Percentiles rank a stretch among this genome's conserved stretches.
Conservation (phyloP, 2,888 invertebrate species). For the Scaptomyza cyrtandrae region DNA sequence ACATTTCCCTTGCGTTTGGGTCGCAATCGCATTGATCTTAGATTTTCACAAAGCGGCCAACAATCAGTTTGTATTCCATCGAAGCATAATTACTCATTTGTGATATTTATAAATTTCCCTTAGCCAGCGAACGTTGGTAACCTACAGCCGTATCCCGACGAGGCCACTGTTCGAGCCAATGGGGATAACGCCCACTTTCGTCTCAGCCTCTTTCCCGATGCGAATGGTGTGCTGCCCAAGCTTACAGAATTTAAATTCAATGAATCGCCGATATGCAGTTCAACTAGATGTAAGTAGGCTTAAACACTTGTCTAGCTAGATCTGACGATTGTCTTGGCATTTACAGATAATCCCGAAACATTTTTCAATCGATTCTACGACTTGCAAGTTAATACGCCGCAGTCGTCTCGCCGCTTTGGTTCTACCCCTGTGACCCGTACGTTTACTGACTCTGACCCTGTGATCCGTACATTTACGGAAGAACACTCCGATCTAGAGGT, state of each 20-base stretch:
- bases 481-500: constrained; percentile 26
- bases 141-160: constrained; percentile 57
- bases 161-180: constrained; percentile 10
- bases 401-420: not conserved
- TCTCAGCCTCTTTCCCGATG: constrained; percentile 40
- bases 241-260: constrained; percentile 48
- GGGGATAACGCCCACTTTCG: constrained; percentile 47
- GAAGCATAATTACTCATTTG: constrained; percentile 4
- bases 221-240: constrained; percentile 51
- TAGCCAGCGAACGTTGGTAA: constrained; percentile 50
- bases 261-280: constrained; percentile 41
- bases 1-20: constrained; percentile 56
- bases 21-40: constrained; percentile 59
- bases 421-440: not conserved
- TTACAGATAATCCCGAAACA: constrained; percentile 42
- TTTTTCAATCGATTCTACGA: constrained; percentile 58
- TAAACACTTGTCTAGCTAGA: not conserved
- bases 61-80: constrained; percentile 44
- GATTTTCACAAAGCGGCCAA: constrained; percentile 51
- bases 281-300: constrained; percentile 60
- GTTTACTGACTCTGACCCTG: not conserved
- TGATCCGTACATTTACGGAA: constrained; percentile 9
- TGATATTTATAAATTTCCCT: constrained; percentile 4
- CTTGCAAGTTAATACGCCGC: constrained; percentile 5
- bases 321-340: no score